A percentile compares a stretch with the other conserved stretches of the same genome.
phyloP scores from a whole-genome alignment of 2,888 invertebrate species.

The Chymomyza fuscimana region DNA sequence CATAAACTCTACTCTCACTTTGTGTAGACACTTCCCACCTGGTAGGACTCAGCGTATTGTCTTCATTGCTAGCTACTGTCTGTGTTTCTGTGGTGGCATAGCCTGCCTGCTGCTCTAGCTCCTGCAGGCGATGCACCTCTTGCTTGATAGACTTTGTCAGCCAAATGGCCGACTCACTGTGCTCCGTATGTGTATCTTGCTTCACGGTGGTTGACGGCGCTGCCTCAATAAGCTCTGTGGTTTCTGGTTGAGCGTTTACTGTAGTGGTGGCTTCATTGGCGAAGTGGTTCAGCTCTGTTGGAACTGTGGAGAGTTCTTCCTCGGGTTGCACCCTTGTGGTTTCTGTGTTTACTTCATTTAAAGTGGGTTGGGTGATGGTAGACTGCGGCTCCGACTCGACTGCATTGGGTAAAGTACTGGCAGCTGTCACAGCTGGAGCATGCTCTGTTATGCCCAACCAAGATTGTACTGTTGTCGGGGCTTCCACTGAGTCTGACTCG shows the following conservation, averaged over 20 bases:
- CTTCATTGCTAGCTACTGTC: not conserved
- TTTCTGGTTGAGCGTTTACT: not conserved
- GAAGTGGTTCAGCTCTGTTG: not conserved
- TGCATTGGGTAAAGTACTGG: not conserved
- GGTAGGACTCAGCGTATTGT: not conserved
- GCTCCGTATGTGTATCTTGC: not conserved
- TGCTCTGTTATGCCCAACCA: not conserved
- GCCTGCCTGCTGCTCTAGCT: too few species aligned
- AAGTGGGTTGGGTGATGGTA: not conserved
- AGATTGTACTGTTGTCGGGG: not conserved
- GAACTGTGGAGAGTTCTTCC: not conserved
- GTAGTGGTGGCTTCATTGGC: constrained; percentile 6
- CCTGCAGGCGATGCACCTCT: not conserved
- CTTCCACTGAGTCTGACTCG: not conserved
- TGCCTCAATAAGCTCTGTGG: not conserved
- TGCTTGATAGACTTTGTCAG: not conserved
- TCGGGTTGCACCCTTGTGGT: not conserved
- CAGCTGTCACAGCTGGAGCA: not conserved
- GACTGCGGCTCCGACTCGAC: not conserved
- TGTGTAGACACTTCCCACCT: not conserved
- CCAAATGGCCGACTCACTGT: not conserved
- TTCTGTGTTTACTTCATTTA: not conserved
- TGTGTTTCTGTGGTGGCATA: not conserved
- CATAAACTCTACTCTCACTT: not conserved
- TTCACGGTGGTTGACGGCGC: not conserved